Evolutionary conservation across 1,140 invertebrate genomes (phyloP), one percentile per base, ranked within the genome.

Genomic region (Zeugodacus cucurbitae): DNA sequence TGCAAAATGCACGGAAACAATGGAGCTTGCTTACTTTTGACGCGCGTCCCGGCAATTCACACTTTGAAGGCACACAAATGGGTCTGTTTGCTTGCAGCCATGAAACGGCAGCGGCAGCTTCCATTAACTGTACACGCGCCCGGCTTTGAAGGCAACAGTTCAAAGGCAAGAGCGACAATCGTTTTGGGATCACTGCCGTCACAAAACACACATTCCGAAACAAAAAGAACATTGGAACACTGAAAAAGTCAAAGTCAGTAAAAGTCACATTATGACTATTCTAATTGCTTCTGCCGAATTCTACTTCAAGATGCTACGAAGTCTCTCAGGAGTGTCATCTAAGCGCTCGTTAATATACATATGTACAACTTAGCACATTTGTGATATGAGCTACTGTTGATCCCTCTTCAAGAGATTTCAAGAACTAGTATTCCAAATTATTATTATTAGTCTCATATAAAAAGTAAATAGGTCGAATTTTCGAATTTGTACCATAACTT

Each of bases 61-160:
- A 82, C 74, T 82, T 48, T 20, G 48, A 7, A 26, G 41, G 34
- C 67, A 34, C 22, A 20, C 20, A 6, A 22, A 41, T 17, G 0
- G 1, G 58, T 22, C 58, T 74, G 32, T 37, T 37, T 32, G 32
- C 22, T n/a, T n/a, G 2, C 20, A 37, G 41, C 22, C 22, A 4
- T 41, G n/a, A 37, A 26, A 82, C n/a, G 74, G 74, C 6, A 82
- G 41, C 20, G 37, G 41, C 41, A 48, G 44, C 74, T 54, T 26
- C 74, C 26, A 48, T 82, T 82, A 48, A 82, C 74, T 82, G 74
- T 32, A 82, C 74, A 29, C 74, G 41, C 37, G 74, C 22, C 41
- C n/a, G 5, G n/a, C 22, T 82, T 22, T 11, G n/a, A 6, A 32
- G 37, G 37, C n/a, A 48, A 22, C 22, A 41, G 41, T 22, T 82